Conservation (phyloP, 2,797 vertebrate genomes). For the Apodemus agrarius region DNA sequence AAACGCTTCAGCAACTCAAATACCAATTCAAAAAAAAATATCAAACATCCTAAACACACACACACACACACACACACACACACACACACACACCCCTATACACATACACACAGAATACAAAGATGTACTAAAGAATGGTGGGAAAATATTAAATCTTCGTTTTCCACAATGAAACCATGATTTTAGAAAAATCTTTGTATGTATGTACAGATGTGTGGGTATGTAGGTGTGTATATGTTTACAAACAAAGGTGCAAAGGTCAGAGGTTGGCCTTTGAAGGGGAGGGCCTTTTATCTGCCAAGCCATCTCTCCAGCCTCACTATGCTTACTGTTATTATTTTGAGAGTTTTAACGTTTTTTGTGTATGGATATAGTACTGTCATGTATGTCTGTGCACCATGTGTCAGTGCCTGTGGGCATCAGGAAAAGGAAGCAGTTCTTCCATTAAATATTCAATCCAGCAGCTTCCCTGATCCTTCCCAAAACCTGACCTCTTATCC, state of each 20-base stretch:
- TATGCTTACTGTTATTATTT: neutral
- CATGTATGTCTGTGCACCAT: neutral
- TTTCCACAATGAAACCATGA: neutral
- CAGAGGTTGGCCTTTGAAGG: neutral
- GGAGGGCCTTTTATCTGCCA: neutral
- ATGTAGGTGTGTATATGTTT: neutral
- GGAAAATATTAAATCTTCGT: neutral
- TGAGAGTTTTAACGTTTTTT: neutral
- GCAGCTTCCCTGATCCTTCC: neutral
- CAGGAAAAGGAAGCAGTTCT: neutral
- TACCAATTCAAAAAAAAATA: neutral
- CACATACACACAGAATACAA: neutral
- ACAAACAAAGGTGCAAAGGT: neutral
- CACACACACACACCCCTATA: too few species aligned
- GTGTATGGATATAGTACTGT: neutral
- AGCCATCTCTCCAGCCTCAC: neutral
- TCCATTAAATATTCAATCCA: neutral
- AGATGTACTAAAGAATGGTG: neutral
- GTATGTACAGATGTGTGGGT: neutral
- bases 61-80: too few species aligned
- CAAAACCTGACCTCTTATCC: neutral
- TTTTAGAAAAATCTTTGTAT: neutral
- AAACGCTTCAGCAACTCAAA: neutral
- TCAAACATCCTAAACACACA: neutral
- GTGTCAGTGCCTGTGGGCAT: neutral